A percentile compares a stretch with the other conserved stretches of the same genome.
Conservation (phyloP, 2,113 vertebrate species). For the Loxodonta africana region DNA sequence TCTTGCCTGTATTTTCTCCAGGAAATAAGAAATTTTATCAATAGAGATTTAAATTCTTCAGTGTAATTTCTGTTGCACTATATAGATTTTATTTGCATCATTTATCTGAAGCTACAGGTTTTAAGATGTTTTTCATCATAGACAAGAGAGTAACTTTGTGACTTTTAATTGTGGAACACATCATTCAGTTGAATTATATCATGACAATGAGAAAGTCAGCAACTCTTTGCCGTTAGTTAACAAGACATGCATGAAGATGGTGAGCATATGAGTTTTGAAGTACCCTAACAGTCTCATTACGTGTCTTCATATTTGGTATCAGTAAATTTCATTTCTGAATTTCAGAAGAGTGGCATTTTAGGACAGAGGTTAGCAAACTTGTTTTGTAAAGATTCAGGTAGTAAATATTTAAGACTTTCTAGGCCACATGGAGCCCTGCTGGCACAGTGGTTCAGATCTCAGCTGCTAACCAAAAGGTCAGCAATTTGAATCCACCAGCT, state of each 20-base stretch:
- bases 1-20: conserved; percentile 37
- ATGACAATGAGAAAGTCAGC: background rate
- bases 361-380: background rate
- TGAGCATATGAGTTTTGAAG: conserved; percentile 40
- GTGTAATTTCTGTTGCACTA: background rate
- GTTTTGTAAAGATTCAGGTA: conserved; percentile 29
- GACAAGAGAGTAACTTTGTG: background rate
- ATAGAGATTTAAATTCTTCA: conserved; percentile 19
- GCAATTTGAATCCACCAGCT: too few species aligned
- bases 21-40: conserved; percentile 31
- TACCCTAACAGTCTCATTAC: background rate
- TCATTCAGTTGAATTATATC: background rate
- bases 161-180: background rate
- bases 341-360: conserved; percentile 25
- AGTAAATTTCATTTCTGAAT: conserved; percentile 34
- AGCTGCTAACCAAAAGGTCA: too few species aligned
- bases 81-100: background rate
- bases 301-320: conserved; percentile 30
- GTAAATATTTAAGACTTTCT: background rate
- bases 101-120: background rate
- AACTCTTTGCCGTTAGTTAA: background rate
- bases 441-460: too few species aligned
- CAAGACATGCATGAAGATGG: background rate
- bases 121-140: conserved; percentile 9
- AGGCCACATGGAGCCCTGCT: background rate